A percentile compares a stretch with the other conserved stretches of the same genome.
Evolutionary conservation across 2,888 invertebrate species (phyloP).

Genomic region (Tholera decimalis): DNA sequence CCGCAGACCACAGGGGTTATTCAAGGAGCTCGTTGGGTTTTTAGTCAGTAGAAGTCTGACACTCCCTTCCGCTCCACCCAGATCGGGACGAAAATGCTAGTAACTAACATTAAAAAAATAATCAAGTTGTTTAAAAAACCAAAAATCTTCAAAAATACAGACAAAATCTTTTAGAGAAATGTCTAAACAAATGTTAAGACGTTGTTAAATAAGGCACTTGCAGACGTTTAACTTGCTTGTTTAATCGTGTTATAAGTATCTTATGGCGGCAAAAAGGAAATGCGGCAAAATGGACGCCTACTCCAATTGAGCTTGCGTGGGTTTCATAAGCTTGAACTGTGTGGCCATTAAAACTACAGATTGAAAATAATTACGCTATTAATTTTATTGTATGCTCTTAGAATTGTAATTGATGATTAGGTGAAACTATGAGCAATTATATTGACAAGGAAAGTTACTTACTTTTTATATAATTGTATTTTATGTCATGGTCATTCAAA

Average conservation of each 20-base stretch:
- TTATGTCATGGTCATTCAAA: too few species aligned
- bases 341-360: slow-evolving; percentile 34
- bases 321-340: slow-evolving; percentile 14
- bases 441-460: not conserved
- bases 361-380: slow-evolving; percentile 35
- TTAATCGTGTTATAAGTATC: slow-evolving; percentile 26
- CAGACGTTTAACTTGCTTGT: slow-evolving; percentile 18
- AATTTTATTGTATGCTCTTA: slow-evolving; percentile 36
- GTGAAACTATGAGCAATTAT: slow-evolving; percentile 19
- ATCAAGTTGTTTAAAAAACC: too few species aligned
- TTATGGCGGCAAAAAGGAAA: slow-evolving; percentile 23
- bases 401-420: slow-evolving; percentile 30
- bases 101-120: too few species aligned
- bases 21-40: too few species aligned
- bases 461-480: not conserved
- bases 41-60: too few species aligned
- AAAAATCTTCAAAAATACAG: too few species aligned
- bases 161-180: too few species aligned
- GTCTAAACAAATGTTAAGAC: too few species aligned
- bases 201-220: not conserved
- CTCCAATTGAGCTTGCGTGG: slow-evolving; percentile 40
- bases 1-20: too few species aligned
- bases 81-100: too few species aligned
- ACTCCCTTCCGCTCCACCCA: too few species aligned
- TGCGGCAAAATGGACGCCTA: slow-evolving; percentile 28